These are phyloP conservation scores for Marronus borbonicus DNA, from an alignment of 2,888 invertebrate species.

Conservation along the genomic window DNA sequence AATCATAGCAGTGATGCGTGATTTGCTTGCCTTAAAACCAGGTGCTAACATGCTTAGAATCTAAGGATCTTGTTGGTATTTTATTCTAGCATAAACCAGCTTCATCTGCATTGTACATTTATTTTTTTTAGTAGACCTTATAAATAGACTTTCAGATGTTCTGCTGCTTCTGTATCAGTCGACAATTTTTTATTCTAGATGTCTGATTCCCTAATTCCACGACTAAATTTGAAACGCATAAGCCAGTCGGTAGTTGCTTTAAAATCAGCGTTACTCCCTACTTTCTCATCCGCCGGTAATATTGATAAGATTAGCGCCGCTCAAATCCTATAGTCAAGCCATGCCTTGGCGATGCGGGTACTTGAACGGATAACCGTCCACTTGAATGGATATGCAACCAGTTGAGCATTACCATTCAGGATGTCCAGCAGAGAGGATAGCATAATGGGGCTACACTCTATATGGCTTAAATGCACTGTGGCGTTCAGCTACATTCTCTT, in stretches of 20 bases:
- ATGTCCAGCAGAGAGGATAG: too few relatives aligned
- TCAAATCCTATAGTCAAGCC: too few relatives aligned
- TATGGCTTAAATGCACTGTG: too few relatives aligned
- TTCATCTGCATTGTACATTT: background rate
- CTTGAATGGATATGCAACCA: too few relatives aligned
- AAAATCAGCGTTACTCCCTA: slow-evolving; percentile 49
- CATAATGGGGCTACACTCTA: too few relatives aligned
- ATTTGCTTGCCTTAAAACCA: slow-evolving; percentile 1
- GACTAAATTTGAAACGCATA: slow-evolving; percentile 54
- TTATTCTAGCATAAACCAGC: background rate
- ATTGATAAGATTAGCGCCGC: too few relatives aligned
- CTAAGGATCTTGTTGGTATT: background rate
- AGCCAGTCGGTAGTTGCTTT: slow-evolving; percentile 57
- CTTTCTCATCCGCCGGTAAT: too few relatives aligned
- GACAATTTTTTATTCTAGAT: slow-evolving; percentile 52
- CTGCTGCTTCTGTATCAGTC: slow-evolving; percentile 43
- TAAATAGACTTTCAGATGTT: slow-evolving; percentile 7
- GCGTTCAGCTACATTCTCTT: too few relatives aligned
- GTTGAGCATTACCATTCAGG: too few relatives aligned
- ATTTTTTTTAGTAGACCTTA: slow-evolving; percentile 2
- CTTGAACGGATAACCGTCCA: too few relatives aligned
- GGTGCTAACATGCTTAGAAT: background rate
- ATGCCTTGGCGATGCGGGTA: too few relatives aligned
- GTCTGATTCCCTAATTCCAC: slow-evolving; percentile 54
- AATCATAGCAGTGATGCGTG: slow-evolving; percentile 9